phyloP scores from a whole-genome alignment of 2,797 vertebrate species.

The Gouania willdenowi region DNA sequence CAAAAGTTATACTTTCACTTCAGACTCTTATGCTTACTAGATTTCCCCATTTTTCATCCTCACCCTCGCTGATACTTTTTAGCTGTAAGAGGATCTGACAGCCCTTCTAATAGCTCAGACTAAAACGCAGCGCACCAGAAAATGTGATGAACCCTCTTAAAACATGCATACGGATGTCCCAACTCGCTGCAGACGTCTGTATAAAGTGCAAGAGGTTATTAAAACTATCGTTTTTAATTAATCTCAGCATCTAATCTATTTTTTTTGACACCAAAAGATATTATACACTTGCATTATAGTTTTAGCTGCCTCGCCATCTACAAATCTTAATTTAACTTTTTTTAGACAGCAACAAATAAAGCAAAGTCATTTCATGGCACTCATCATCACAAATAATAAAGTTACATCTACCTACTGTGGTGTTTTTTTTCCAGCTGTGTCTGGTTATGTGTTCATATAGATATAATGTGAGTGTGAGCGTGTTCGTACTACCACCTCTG shows the following conservation, averaged over 20 bases:
- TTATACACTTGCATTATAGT: conserved; percentile 22
- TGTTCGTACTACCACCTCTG: too few species aligned
- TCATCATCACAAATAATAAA: too few species aligned
- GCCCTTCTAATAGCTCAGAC: conserved; percentile 14
- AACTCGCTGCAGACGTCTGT: neutral
- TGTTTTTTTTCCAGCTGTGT: conserved; percentile 9
- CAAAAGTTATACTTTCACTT: conserved; percentile 4
- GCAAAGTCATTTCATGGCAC: too few species aligned
- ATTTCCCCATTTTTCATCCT: conserved; percentile 19
- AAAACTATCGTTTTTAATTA: too few species aligned
- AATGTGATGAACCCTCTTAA: conserved; percentile 30
- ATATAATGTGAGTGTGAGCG: neutral
- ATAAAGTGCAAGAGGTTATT: too few species aligned
- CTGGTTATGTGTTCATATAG: neutral
- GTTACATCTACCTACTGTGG: conserved; percentile 19
- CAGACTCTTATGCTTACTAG: neutral
- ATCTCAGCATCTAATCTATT: too few species aligned
- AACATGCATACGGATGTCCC: conserved; percentile 32
- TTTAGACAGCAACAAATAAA: too few species aligned
- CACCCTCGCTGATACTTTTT: neutral
- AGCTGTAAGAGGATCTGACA: conserved; percentile 8
- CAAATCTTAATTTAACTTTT: too few species aligned
- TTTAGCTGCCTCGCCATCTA: too few species aligned
- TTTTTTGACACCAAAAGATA: too few species aligned
- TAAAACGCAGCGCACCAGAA: conserved; percentile 9